Evolutionary conservation across 2,888 invertebrate species (phyloP), one percentile per base, ranked within the genome.

Genomic region (Phymatocera aterrima): DNA sequence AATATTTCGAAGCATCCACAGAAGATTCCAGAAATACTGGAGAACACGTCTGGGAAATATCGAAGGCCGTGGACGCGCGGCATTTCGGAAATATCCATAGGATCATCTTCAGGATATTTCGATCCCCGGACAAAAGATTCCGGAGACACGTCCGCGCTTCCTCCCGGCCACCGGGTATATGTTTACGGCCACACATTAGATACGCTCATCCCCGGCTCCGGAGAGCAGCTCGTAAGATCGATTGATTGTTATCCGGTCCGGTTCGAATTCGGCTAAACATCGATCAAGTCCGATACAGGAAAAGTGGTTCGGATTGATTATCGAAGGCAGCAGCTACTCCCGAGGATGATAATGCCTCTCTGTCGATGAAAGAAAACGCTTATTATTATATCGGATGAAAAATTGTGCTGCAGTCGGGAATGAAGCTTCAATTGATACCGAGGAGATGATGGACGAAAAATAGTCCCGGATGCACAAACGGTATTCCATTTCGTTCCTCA

Each of bases 171-270:
- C 24, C 15, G 1, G 34, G 34, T 34, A 64, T 64, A 8, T n/a
- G 3, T 37, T 64, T 34, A 18, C 37, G 61, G 34, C 61, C 34
- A 61, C 61, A 21, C 37, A 34, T 4, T 40, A 40, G 40, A 4
- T 57, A 57, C 28, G 12, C 10, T 18, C 61, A 34, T n/a, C 31
- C 21, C n/a, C 37, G 8, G 34, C 31, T 37, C n/a, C 37, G 8
- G 34, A 37, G 18, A 18, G 61, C 31, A 21, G 18, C 18, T 18
- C n/a, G 24, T 5, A 37, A 21, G 51, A 48, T 72, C 51, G 70
- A 72, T 72, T 34, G 70, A 72, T 72, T 48, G 48, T 72, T 51
- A 51, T 72, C 70, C 70, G n/a, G 70, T 72, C 48, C 12, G 31
- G 70, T 51, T 28, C 28, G 31, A 51, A 51, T 51, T 31, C 70